Base-by-base conservation (phyloP, 2,888 invertebrate genomes). In the Chelonus formosanus region DNA sequence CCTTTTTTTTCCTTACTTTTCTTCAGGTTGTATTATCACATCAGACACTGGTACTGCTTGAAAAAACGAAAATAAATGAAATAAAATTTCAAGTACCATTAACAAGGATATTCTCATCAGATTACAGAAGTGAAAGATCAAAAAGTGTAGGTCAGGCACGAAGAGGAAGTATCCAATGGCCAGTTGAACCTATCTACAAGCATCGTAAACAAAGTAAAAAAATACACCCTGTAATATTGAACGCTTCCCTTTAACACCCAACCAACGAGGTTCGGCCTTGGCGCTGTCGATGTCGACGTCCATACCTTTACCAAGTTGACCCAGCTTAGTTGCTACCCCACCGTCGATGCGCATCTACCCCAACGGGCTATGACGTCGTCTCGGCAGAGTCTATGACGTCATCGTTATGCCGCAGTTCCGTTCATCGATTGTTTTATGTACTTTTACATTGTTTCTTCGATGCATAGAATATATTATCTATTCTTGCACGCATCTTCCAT, bases 201-300 rank as follows among this genome's bases (percentile, higher is more conserved):
- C 20, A 20, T 20, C 4, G 40, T 4, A 40, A 6, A 5, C 6
- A 40, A 40, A 1, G 6, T 40, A 40, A 40, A 4, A 40, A 6
- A 40, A 40, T 40, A 40, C 40, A 40, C 40, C 40, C 50, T 7
- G 8, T 34, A 50, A 58, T 65, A 70, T 74, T 63, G 67, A 67
- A 67, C 67, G 72, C 62, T 74, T 74, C 73, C 65, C 76, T 75
- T 75, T 74, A 75, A 55, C 48, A 35, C 35, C 68, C 70, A 63
- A 85, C 77, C 85, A 85, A 85, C 85, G 86, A 85, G 52, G 31
- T 52, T 82, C 79, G 81, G 83, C 81, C 81, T 67, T 69, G 53
- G 60, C 70, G 78, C 76, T 77, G 77, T 78, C 76, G 74, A 83
- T 79, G 79, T 81, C 83, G 62, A 67, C 62, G 62, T 63, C 62